Percentiles rank a stretch among this genome's conserved stretches.
Evolutionary conservation across 2,113 vertebrate genomes (phyloP).

Genomic region (Tonatia bakeri): DNA sequence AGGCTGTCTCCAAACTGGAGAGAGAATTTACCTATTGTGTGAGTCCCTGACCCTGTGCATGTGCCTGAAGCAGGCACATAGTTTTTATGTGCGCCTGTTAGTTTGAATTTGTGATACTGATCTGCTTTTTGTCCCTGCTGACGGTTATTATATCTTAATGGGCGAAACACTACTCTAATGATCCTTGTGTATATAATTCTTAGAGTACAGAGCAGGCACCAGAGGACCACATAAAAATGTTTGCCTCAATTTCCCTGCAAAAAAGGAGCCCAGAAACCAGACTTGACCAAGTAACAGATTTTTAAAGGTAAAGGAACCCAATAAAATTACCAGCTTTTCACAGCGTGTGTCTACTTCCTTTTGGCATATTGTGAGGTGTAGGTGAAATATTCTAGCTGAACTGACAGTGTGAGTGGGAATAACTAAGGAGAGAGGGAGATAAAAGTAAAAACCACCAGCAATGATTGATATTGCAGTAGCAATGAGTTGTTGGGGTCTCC

Average conservation of each 20-base stretch:
- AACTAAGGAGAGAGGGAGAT: constrained; percentile 84
- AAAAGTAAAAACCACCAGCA: constrained; percentile 81
- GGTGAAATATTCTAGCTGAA: constrained; percentile 90
- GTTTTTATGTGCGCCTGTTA: constrained; percentile 89
- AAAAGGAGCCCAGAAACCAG: constrained; percentile 88
- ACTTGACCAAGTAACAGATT: constrained; percentile 87
- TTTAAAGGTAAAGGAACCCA: constrained; percentile 89
- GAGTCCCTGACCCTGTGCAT: constrained; percentile 65
- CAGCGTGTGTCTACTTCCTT: constrained; percentile 91
- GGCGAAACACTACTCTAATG: constrained; percentile 94
- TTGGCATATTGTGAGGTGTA: constrained; percentile 90
- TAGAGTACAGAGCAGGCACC: constrained; percentile 90
- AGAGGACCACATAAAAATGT: constrained; percentile 93
- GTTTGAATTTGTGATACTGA: constrained; percentile 87
- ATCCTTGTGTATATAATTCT: constrained; percentile 94
- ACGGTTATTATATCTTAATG: constrained; percentile 97
- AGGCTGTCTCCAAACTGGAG: neutral
- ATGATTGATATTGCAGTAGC: constrained; percentile 81
- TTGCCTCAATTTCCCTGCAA: constrained; percentile 89
- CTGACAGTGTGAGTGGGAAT: constrained; percentile 87
- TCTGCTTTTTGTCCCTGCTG: constrained; percentile 96
- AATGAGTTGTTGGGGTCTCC: constrained; percentile 74
- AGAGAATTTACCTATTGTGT: constrained; percentile 69
- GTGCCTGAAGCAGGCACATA: constrained; percentile 76
- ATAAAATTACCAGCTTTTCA: constrained; percentile 91